Evolutionary conservation across 2,888 invertebrate genomes (phyloP).

Genomic region (Noctua janthe): DNA sequence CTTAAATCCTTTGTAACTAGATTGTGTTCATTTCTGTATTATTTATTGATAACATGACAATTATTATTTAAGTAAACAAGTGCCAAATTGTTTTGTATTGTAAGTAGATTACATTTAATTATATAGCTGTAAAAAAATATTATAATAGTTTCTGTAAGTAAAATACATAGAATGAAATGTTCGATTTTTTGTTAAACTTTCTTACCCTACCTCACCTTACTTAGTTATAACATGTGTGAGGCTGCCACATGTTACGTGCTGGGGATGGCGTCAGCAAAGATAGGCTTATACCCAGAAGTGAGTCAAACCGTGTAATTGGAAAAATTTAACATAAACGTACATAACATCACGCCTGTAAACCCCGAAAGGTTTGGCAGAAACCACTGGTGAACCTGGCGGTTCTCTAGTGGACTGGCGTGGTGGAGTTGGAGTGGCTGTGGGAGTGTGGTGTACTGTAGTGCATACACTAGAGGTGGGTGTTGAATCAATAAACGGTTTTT

Average conservation of each 20-base stretch:
- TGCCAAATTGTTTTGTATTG: constrained; percentile 6
- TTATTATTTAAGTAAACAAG: background rate
- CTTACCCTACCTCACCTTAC: background rate
- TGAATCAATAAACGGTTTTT: no score
- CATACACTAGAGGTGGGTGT: no score
- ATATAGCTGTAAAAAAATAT: constrained; percentile 25
- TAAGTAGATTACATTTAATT: constrained; percentile 10
- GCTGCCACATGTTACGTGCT: no score
- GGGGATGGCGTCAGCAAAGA: no score
- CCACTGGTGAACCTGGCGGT: no score
- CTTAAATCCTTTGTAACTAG: background rate
- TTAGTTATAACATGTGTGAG: no score
- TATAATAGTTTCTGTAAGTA: constrained; percentile 33
- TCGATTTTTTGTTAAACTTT: background rate
- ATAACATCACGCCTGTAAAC: background rate
- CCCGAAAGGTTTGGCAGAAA: background rate
- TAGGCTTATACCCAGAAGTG: no score
- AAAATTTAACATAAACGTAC: no score
- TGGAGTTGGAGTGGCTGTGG: no score
- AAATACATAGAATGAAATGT: constrained; percentile 9
- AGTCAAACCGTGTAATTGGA: no score
- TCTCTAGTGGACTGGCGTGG: no score
- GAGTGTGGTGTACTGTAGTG: no score
- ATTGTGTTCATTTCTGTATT: constrained; percentile 4
- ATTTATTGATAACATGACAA: background rate